These are phyloP conservation scores for Procambarus clarkii DNA, from an alignment of 1,140 invertebrate genomes.

Conservation along the genomic window DNA sequence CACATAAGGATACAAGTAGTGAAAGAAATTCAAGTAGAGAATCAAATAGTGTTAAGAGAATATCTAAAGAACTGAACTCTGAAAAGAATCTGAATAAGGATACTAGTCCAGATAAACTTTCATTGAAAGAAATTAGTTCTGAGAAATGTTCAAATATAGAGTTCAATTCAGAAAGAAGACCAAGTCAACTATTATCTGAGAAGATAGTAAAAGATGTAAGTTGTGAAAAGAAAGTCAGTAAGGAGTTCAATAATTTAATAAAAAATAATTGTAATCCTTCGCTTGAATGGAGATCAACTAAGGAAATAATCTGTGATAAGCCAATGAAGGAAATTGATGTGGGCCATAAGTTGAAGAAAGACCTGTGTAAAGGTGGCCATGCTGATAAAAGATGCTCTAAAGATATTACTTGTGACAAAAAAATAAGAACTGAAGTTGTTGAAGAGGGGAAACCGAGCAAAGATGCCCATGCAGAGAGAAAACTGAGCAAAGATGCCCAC, in stretches of 20 bases:
- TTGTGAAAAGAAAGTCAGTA: conserved; percentile 42
- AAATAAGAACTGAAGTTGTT: conserved; percentile 8
- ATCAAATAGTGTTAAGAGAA: conserved; percentile 14
- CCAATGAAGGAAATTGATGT: background rate
- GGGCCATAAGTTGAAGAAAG: background rate
- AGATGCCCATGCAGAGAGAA: background rate
- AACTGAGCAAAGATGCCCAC: background rate
- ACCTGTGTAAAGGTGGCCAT: conserved; percentile 14
- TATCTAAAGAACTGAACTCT: conserved; percentile 20
- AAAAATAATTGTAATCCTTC: conserved; percentile 1
- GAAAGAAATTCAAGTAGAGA: conserved; percentile 25
- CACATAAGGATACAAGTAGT: background rate
- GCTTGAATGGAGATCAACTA: background rate
- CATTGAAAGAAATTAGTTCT: conserved; percentile 3
- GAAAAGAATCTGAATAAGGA: conserved; percentile 8
- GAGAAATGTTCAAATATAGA: background rate
- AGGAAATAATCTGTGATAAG: background rate
- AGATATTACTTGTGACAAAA: conserved; percentile 25
- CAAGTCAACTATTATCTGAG: background rate
- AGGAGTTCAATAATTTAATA: conserved; percentile 8
- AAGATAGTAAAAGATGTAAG: conserved; percentile 29
- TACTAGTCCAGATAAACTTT: background rate
- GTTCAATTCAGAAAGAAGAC: background rate
- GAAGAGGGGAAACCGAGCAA: conserved; percentile 23
- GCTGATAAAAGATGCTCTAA: conserved; percentile 22